Evolutionary conservation across 92 coral and sea anemone species (phyloP), one percentile per base, ranked within the genome.

Genomic region (Micromussa lordhowensis): DNA sequence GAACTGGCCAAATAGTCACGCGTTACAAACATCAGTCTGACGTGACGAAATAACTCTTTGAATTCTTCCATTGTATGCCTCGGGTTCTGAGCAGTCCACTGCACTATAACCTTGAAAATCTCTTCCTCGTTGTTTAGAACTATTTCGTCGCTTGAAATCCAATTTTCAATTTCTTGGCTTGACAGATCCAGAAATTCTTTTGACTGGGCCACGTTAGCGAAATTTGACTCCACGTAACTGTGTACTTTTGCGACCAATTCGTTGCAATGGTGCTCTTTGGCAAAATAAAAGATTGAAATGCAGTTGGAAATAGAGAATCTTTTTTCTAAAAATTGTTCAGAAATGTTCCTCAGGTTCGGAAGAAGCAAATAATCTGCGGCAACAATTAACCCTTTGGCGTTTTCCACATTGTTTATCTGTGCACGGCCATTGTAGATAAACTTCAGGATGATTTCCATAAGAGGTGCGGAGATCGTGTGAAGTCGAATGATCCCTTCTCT

Each of bases 121-220:
- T 75, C 57, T 11, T 75, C 80, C 15, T 75, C 80, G 2, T 57
- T 18, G 9, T 58, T 38, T 19, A 75, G 1, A 24, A 24, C 54
- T 4, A 75, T 75, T 12, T 75, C 59, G 59, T 38, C 57, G 16
- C 80, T 75, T 75, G 80, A 75, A 75, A 75, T 75, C 57, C 55
- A 75, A 17, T 38, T 48, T 11, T 75, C 57, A 75, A 75, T 24
- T 75, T 38, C 57, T 15, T 40, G 17, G 7, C 54, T 75, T 51
- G 80, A 8, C 11, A 75, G 16, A 24, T 44, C 53, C 19, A 75
- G 24, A 24, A 75, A 75, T 16, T 75, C 58, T 24, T 75, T 26
- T 22, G 80, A 38, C 29, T 40, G 14, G 57, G 58, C 80, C 59
- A 75, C 55, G 31, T 9, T 24, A 31, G 57, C 29, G 22, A 75